Evolutionary conservation across 2,113 vertebrate genomes (phyloP).

Genomic region (Balaeniceps rex): DNA sequence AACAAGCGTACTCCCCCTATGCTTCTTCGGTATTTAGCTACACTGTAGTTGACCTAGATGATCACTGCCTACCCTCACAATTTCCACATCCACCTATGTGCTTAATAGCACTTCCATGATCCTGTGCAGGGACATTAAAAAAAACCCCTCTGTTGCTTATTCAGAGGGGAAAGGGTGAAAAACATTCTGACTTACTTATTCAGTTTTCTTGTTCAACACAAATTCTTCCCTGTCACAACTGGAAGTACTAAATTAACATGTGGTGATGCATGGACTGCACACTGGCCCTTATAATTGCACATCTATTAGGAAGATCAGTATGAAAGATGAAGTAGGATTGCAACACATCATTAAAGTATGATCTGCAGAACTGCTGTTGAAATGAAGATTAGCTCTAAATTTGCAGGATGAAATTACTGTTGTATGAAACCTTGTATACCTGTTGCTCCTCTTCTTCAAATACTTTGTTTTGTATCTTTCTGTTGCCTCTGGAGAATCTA

Average conservation of each 20-base stretch:
- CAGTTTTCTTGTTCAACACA: not conserved
- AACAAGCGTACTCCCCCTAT: not conserved
- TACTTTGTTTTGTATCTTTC: not conserved
- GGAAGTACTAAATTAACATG: not conserved
- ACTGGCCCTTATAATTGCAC: not conserved
- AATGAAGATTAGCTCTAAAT: not conserved
- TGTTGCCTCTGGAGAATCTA: not conserved
- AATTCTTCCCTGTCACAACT: not conserved
- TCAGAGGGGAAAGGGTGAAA: not conserved
- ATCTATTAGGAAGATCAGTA: not conserved
- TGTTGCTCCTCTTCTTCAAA: not conserved
- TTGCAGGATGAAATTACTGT: not conserved
- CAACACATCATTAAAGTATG: not conserved
- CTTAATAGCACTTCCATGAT: not conserved
- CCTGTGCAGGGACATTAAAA: not conserved
- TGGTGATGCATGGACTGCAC: not conserved
- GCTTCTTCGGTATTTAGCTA: not conserved
- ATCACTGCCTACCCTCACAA: not conserved
- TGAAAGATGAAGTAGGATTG: not conserved
- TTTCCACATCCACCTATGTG: not conserved
- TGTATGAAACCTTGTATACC: not conserved
- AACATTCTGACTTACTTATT: not conserved
- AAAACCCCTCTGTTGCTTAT: not conserved
- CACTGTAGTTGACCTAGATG: not conserved
- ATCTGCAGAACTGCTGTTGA: not conserved